Evolutionary conservation across 2,113 vertebrate genomes (phyloP), one percentile per base, ranked within the genome.

Genomic region (Lagopus muta): DNA sequence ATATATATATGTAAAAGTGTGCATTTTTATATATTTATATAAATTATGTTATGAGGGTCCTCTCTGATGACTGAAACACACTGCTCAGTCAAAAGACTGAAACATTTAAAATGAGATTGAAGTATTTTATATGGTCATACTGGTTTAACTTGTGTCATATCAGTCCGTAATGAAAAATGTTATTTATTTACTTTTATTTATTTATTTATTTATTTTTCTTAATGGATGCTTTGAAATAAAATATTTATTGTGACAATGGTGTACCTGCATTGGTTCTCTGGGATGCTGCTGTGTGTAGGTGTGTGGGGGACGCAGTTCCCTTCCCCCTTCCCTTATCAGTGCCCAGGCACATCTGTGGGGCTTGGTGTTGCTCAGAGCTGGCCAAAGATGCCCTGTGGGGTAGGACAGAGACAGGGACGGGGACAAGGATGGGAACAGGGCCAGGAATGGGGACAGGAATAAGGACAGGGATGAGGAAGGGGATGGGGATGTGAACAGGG

Each of bases 341-440:
- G 27, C 45, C 36, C 40, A 34, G 45, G 8, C 28, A 38, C n/a
- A 55, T 58, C 27, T 27, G 50, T 48, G 6, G 25, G 50, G 54
- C 47, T 86, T 6, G 2, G 45, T 19, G 20, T 4, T 2, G 0
- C 47, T 80, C 54, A 32, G 30, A 62, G 54, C 25, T 0, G 5
- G 57, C 11, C 27, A 27, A 27, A 86, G 32, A 50, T 50, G 54
- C 32, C 17, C 20, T 0, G 0, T 1, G 10, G 16, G 60, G 45
- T 0, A 7, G 32, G 61, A 48, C 0, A 0, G 40, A 45, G n/a
- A 3, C 13, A 34, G 15, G 13, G 54, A 58, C 1, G 9, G n/a
- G 27, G 62, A 50, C 0, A 0, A 47, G 43, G 32, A 2, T 54
- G 52, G 52, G n/a, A 24, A 52, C 50, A 52, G 25, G 50, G 50